Conservation (phyloP, 2,888 invertebrate genomes). For the Empis livida region DNA sequence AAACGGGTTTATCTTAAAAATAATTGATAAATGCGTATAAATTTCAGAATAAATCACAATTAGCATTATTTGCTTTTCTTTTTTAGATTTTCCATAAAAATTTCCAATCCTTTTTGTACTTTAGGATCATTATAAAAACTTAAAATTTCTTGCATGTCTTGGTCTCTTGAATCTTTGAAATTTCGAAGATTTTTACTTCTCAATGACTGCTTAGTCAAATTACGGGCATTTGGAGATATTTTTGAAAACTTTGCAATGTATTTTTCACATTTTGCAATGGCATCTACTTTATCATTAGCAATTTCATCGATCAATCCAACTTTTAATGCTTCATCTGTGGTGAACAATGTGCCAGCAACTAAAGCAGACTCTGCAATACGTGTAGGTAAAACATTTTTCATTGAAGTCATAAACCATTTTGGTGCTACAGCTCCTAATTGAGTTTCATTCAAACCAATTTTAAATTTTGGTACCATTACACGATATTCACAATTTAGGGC, state of each 20-base stretch:
- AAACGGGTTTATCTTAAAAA: neutral
- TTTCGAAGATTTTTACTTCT: conserved; percentile 39
- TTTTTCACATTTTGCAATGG: conserved; percentile 45
- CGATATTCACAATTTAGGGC: conserved; percentile 67
- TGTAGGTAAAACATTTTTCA: conserved; percentile 44
- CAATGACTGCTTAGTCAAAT: conserved; percentile 43
- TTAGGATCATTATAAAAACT: conserved; percentile 45
- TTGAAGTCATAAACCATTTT: conserved; percentile 48
- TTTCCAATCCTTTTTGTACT: conserved; percentile 57
- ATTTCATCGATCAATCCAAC: conserved; percentile 61
- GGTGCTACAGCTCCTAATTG: conserved; percentile 62
- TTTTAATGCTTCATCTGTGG: conserved; percentile 57
- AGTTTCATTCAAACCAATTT: conserved; percentile 75
- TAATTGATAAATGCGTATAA: too few species aligned
- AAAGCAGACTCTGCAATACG: conserved; percentile 58
- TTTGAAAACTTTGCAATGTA: conserved; percentile 48
- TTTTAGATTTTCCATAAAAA: conserved; percentile 57
- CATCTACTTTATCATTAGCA: conserved; percentile 49
- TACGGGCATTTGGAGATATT: conserved; percentile 46
- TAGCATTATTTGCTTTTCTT: conserved; percentile 30
- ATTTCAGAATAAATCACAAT: neutral
- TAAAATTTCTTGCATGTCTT: conserved; percentile 52
- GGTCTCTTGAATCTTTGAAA: conserved; percentile 45
- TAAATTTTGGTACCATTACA: conserved; percentile 59
- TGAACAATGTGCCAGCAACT: conserved; percentile 52